Base-by-base conservation (phyloP, 2,888 invertebrate species). In the Tipula lateralis region DNA sequence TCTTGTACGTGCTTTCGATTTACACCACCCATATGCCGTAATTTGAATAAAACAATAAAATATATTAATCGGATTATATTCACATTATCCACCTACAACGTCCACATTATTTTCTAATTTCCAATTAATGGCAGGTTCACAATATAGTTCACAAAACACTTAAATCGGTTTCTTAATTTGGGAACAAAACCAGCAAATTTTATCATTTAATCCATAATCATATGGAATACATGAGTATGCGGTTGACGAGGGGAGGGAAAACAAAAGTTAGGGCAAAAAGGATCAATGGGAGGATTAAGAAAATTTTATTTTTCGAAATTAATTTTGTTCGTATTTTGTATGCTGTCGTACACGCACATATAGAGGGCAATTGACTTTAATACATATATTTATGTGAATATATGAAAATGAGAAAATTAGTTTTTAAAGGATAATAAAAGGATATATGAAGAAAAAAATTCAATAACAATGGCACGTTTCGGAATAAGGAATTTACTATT, bases 161-260 rank as follows among this genome's bases (percentile, higher is more conserved):
- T 50, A 50, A 50, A 50, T 50, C 50, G 50, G 50, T 50, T 50
- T 50, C 50, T 50, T 50, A 50, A 50, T 50, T 50, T 50, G 50
- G 19, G 16, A 50, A 50, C 19, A 50, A 50, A 50, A 50, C 50
- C 19, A 50, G 50, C 19, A 50, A 50, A 50, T 50, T 50, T 50
- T 50, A 19, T 19, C 19, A 19, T 19, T 39, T 50, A 50, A 50
- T 19, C 50, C 50, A 50, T 50, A 50, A 50, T 50, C 50, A 50
- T 50, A 50, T 50, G 13, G 19, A 5, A 12, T 50, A 50, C 50
- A 50, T 50, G 50, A 50, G 50, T 50, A 50, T 50, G 50, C 19
- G 50, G 50, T 50, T 6, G 50, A 50, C 39, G 39, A 39, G 39
- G 12, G 39, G 39, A 13, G 39, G 13, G 39, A 50, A 50, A 50